phyloP scores from a whole-genome alignment of 1,140 invertebrate genomes.

The Oryctes rhinoceros region DNA sequence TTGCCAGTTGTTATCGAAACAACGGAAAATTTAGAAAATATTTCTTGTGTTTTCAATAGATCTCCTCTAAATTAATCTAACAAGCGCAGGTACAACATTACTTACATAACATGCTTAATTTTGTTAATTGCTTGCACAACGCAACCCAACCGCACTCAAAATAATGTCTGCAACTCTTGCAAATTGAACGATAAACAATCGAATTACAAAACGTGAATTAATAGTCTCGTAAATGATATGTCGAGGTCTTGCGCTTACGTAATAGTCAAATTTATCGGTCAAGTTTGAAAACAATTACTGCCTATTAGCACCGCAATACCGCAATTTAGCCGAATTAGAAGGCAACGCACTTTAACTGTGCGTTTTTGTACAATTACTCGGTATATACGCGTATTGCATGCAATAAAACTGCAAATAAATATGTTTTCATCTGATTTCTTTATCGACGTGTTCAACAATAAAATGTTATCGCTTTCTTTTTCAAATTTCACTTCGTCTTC shows the following conservation, averaged over 20 bases:
- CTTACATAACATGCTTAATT: not conserved
- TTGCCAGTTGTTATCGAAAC: no score
- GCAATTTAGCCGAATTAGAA: not conserved
- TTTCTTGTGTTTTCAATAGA: no score
- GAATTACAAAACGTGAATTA: not conserved
- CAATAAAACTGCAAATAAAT: no score
- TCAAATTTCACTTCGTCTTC: no score
- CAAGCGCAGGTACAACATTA: no score
- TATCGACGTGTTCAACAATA: no score
- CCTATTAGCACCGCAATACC: not conserved
- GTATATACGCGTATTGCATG: not conserved
- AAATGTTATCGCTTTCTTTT: no score
- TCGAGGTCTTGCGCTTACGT: not conserved
- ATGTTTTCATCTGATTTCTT: no score
- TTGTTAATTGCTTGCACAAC: not conserved
- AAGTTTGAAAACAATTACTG: slow-evolving; percentile 9
- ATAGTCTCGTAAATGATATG: not conserved
- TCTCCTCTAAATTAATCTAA: no score
- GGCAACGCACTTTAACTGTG: not conserved
- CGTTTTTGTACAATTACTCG: not conserved
- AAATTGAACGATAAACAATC: not conserved
- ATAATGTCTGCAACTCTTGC: not conserved
- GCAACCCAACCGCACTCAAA: not conserved
- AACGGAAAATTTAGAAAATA: no score
- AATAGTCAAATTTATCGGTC: slow-evolving; percentile 14